These are phyloP conservation scores for Calonectris borealis DNA, from an alignment of 2,113 vertebrate species.

Conservation along the genomic window DNA sequence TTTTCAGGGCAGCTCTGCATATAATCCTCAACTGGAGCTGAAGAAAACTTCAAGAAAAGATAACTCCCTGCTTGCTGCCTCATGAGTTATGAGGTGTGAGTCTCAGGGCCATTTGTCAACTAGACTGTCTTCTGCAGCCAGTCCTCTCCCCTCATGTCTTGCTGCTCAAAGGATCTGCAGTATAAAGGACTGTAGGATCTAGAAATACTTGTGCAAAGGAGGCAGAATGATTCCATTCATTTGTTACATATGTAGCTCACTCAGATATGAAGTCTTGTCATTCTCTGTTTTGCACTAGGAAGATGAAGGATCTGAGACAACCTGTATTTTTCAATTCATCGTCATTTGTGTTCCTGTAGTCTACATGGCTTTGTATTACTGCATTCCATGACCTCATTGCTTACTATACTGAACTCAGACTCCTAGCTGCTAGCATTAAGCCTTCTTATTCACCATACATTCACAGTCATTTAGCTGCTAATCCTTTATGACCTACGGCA, in stretches of 20 bases:
- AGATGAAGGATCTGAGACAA: not conserved
- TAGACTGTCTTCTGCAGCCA: not conserved
- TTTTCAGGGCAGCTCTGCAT: not conserved
- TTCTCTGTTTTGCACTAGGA: not conserved
- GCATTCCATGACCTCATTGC: not conserved
- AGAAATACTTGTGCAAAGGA: not conserved
- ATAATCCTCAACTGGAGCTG: not conserved
- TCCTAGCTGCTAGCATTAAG: not conserved
- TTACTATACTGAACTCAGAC: not conserved
- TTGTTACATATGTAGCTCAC: not conserved
- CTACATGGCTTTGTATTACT: not conserved
- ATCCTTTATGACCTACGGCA: not conserved
- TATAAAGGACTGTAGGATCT: not conserved
- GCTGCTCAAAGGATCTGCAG: not conserved
- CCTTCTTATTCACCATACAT: not conserved
- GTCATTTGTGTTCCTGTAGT: not conserved
- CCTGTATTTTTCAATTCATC: not conserved
- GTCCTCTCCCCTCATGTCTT: not conserved
- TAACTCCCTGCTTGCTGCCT: not conserved
- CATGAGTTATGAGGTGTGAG: not conserved
- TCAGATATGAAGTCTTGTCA: not conserved
- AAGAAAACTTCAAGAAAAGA: not conserved
- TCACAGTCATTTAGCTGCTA: not conserved
- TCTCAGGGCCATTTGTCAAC: not conserved
- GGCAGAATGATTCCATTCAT: not conserved